phyloP scores from a whole-genome alignment of 2,113 vertebrate genomes.

The Rhinolophus ferrumequinum region DNA sequence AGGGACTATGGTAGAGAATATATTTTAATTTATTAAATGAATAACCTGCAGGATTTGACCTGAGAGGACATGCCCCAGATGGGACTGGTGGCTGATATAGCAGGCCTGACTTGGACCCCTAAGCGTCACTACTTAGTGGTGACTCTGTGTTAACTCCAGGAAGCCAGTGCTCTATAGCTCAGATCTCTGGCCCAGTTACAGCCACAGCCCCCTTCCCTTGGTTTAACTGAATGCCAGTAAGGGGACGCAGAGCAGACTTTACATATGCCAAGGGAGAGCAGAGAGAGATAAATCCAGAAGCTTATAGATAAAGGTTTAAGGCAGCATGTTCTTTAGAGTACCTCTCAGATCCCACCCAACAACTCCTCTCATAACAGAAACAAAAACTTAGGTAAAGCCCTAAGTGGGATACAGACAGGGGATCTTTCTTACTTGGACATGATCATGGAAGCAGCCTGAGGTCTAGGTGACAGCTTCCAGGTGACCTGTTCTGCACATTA shows the following conservation, averaged over 20 bases:
- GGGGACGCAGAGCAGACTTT: neutral
- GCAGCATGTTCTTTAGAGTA: neutral
- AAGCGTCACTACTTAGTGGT: fast-evolving
- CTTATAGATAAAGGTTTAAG: neutral
- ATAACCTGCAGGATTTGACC: neutral
- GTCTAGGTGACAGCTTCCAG: neutral
- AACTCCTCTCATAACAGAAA: neutral
- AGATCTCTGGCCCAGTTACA: neutral
- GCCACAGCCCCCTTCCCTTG: neutral
- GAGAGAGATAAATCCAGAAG: neutral
- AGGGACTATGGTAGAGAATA: neutral
- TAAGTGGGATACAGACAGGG: neutral
- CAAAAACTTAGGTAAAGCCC: neutral
- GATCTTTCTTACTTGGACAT: neutral
- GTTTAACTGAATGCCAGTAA: neutral
- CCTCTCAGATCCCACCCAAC: neutral
- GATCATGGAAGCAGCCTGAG: neutral
- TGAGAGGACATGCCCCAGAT: neutral
- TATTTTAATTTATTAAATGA: neutral
- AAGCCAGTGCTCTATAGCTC: neutral
- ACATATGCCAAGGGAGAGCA: neutral
- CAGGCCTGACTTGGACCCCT: neutral
- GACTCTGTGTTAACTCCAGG: neutral
- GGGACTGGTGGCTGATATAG: neutral
- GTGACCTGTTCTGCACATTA: neutral